These are phyloP conservation scores for Trochalopteron elliotii DNA, from an alignment of 2,113 vertebrate species.

Conservation along the genomic window DNA sequence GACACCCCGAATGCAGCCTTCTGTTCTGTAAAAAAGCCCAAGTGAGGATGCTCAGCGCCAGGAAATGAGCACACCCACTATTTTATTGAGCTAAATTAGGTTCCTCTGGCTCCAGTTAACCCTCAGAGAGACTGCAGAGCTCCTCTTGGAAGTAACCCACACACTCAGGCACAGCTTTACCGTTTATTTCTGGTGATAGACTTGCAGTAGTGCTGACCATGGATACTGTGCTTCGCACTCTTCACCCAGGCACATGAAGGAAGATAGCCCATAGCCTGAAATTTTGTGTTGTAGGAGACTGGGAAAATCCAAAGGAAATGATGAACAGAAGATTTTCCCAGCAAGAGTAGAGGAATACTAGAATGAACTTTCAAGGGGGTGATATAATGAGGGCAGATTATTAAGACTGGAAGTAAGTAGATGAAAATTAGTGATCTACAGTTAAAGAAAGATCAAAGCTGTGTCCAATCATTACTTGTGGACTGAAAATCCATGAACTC, in stretches of 20 bases:
- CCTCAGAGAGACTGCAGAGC: background rate
- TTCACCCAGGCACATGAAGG: background rate
- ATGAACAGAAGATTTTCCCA: background rate
- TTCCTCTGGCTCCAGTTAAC: background rate
- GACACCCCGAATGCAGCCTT: background rate
- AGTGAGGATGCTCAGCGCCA: background rate
- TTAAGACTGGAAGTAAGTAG: background rate
- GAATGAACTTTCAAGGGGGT: background rate
- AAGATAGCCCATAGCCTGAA: background rate
- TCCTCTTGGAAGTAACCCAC: background rate
- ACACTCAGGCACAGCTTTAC: background rate
- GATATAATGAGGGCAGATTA: background rate
- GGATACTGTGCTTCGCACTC: background rate
- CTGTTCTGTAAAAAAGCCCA: background rate
- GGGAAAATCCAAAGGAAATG: background rate
- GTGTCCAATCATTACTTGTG: background rate
- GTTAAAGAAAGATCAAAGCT: background rate
- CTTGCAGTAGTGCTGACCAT: background rate
- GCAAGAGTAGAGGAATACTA: background rate
- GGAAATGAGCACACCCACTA: background rate
- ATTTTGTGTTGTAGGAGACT: fast-evolving
- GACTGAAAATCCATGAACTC: background rate
- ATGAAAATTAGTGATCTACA: background rate
- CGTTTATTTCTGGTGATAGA: background rate
- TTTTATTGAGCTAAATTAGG: background rate